Percentiles rank a stretch among this genome's conserved stretches.
Evolutionary conservation across 1,140 invertebrate genomes (phyloP).

Genomic region (Neoseiulus cucumeris): DNA sequence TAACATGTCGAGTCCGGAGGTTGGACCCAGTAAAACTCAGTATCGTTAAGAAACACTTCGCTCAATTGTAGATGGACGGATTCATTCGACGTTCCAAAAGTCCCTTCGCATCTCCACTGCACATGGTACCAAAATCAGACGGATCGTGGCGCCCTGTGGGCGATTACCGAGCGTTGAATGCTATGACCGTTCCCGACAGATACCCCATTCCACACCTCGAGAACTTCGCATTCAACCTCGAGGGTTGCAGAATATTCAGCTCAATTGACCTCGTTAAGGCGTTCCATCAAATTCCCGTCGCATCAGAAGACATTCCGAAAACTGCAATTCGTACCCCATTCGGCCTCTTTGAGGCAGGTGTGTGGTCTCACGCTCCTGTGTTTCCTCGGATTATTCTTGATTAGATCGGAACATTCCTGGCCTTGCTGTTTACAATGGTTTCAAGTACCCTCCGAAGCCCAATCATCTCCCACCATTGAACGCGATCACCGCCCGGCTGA

Average conservation of each 20-base stretch:
- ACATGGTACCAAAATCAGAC: constrained; percentile 28
- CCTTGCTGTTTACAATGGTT: too few relatives aligned
- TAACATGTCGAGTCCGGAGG: constrained; percentile 24
- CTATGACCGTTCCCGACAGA: constrained; percentile 25
- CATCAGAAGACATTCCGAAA: constrained; percentile 12
- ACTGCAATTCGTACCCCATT: constrained; percentile 19
- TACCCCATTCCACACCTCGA: constrained; percentile 26
- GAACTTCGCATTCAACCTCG: constrained; percentile 10
- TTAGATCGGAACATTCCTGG: too few relatives aligned
- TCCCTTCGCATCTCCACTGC: constrained; percentile 29
- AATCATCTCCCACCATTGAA: too few relatives aligned
- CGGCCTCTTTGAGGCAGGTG: constrained; percentile 19
- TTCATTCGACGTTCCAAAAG: constrained; percentile 26
- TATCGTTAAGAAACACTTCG: constrained; percentile 21
- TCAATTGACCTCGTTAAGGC: constrained; percentile 16
- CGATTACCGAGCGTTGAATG: constrained; percentile 30
- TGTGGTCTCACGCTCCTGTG: too few relatives aligned
- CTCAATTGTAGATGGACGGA: constrained; percentile 20
- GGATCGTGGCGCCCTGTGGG: constrained; percentile 26
- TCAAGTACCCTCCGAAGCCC: too few relatives aligned
- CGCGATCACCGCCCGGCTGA: too few relatives aligned
- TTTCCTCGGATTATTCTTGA: too few relatives aligned
- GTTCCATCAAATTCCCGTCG: constrained; percentile 18
- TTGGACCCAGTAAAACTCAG: constrained; percentile 20
- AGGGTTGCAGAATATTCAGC: constrained; percentile 10